Base-by-base conservation (phyloP, 1,140 invertebrate species). In the Lepidurus apus region DNA sequence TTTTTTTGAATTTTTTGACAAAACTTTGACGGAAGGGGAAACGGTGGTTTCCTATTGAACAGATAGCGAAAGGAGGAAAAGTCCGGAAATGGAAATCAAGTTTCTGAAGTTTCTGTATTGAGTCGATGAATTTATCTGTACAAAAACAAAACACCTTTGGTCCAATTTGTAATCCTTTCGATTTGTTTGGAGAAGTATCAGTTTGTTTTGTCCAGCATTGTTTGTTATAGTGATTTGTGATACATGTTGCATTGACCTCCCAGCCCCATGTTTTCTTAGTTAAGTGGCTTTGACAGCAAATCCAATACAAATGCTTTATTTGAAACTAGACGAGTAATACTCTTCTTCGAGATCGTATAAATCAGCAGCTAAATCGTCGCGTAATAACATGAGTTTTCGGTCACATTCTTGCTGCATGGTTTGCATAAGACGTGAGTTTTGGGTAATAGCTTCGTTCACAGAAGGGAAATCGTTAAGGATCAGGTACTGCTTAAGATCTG, bases 401-500 rank as follows among this genome's bases (percentile, higher is more conserved):
- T 98, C 97, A 86, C 93, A 95, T 83, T 97, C 95, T 42, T 91
- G 90, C 87, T 97, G 95, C 83, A 95, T 95, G 0, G 92, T 91
- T 79, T 93, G 89, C 83, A 95, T 97, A 26, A 96, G 83, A 84
- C 95, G 94, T 5, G 93, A 95, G 82, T 97, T 97, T 82, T 93
- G 91, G 11, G 92, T 91, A 80, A 98, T 98, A 1, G 95, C 94
- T 84, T 98, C 96, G 86, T 98, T 98, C 0, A 98, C 95, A 0
- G 95, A 97, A 43, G 95, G 95, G 83, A 98, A 98, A 85, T 98
- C 97, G 86, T 98, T 98, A 11, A 98, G 87, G 81, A 98, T 98
- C 24, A 98, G 86, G 84, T 97, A 98, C 82, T 98, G 96, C 84
- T 98, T 98, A 17, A 98, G 94, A 84, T 98, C 96, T 0, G 95